phyloP scores from a whole-genome alignment of 2,888 invertebrate species.

The Sabatieria punctata region DNA sequence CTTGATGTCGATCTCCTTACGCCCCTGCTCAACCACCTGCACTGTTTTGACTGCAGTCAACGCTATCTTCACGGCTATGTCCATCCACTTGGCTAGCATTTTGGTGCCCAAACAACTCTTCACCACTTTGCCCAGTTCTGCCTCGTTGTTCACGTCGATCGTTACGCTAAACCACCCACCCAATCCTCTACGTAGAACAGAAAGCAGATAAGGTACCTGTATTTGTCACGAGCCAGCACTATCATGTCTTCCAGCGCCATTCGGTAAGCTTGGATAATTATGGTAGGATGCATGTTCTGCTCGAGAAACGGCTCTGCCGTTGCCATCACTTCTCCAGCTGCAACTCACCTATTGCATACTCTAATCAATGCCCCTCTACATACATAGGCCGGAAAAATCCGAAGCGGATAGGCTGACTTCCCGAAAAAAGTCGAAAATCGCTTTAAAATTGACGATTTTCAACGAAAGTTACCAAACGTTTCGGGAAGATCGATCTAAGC shows the following conservation, averaged over 20 bases:
- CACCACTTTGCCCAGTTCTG: constrained; percentile 64
- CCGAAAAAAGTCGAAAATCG: no score
- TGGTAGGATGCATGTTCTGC: constrained; percentile 90
- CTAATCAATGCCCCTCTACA: no score
- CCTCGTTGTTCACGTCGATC: constrained; percentile 56
- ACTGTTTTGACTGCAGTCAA: constrained; percentile 86
- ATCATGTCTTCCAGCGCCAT: constrained; percentile 80
- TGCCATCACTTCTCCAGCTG: constrained; percentile 79
- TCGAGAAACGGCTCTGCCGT: constrained; percentile 75
- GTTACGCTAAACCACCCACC: constrained; percentile 44
- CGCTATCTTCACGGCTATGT: constrained; percentile 84
- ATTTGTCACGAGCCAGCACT: constrained; percentile 44
- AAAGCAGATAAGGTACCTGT: constrained; percentile 33
- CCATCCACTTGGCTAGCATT: constrained; percentile 85
- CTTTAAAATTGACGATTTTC: no score
- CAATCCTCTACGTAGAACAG: no score
- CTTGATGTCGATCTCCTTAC: constrained; percentile 90
- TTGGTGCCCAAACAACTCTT: constrained; percentile 91
- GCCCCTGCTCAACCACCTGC: constrained; percentile 60
- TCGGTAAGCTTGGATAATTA: constrained; percentile 82
- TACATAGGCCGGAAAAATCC: no score
- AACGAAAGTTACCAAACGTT: no score
- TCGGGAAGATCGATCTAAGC: no score
- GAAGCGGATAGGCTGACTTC: no score
- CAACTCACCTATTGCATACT: no score